phyloP scores from a whole-genome alignment of 2,113 vertebrate genomes.

The Cygnus buccinator region DNA sequence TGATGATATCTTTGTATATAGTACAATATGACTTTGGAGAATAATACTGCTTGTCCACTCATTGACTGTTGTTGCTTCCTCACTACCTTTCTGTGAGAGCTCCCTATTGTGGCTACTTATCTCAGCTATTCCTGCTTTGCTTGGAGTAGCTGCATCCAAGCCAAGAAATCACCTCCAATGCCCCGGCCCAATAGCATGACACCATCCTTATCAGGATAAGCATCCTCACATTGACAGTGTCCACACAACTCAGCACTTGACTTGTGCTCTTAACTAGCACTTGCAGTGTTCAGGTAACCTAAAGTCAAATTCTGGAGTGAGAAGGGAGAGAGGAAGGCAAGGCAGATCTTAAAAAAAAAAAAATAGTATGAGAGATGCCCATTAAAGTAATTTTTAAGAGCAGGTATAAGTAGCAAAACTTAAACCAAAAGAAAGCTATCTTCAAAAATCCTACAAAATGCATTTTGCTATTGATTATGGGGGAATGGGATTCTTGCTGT shows the following conservation, averaged over 20 bases:
- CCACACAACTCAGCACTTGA: rapidly evolving
- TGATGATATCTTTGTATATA: background rate
- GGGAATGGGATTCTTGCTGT: background rate
- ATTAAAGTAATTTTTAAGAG: background rate
- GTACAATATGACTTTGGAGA: background rate
- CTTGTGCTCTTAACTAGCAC: background rate
- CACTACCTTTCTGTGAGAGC: background rate
- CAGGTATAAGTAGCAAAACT: background rate
- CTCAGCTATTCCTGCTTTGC: background rate
- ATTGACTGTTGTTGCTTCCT: background rate
- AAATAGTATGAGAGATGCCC: background rate
- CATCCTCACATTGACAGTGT: rapidly evolving
- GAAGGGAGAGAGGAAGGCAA: background rate
- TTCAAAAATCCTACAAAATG: background rate
- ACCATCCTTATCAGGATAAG: background rate
- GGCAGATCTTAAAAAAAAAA: background rate
- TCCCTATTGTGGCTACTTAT: rapidly evolving
- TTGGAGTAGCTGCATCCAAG: background rate
- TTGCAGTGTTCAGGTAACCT: background rate
- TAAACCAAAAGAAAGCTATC: background rate
- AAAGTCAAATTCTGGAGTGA: background rate
- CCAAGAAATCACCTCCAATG: background rate
- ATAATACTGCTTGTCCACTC: background rate
- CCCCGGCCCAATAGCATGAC: background rate
- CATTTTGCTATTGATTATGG: background rate